Base-by-base conservation (phyloP, 2,113 vertebrate genomes). In the Macquaria ambigua region DNA sequence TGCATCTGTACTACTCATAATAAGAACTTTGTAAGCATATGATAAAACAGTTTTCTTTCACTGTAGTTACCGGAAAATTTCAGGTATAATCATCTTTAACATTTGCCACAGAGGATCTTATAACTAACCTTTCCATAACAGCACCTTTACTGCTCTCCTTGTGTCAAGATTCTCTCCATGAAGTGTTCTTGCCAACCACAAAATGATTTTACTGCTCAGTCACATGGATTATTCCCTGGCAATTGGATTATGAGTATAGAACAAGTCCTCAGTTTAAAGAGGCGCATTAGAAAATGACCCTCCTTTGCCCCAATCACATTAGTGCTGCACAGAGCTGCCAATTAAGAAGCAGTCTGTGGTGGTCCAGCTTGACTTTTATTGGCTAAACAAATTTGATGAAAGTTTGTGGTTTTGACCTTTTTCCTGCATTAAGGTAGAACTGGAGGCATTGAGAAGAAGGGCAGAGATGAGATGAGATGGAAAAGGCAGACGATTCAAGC, bases 341-440 rank as follows among this genome's bases (percentile, higher is more conserved):
- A 95, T 95, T 93, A 95, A 87, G 72, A 82, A 73, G 84, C 80
- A 88, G 89, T 93, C 89, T 93, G 76, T 85, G 64, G 63, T 87
- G 86, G 88, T 84, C 79, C 84, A 31, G 62, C 63, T 90, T 87
- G 91, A 94, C 89, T 94, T 94, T 95, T 94, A 95, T 94, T 95
- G 79, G 92, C 77, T 93, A 89, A 95, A 92, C 89, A 93, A 93
- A 94, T 95, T 90, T 90, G 82, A 91, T 89, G 84, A 92, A 94
- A 93, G 84, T 94, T 93, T 94, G 94, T 93, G 90, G 74, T 89
- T 94, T 94, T 96, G 95, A 95, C 94, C 95, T 95, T 95, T 93
- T 90, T 91, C 72, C 46, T 86, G 75, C 85, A 90, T 90, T 94
- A 87, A 86, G 66, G 76, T 83, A 56, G 50, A 89, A 85, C 70